Conservation (phyloP, 2,888 invertebrate genomes). For the Ophioninae sp. region DNA sequence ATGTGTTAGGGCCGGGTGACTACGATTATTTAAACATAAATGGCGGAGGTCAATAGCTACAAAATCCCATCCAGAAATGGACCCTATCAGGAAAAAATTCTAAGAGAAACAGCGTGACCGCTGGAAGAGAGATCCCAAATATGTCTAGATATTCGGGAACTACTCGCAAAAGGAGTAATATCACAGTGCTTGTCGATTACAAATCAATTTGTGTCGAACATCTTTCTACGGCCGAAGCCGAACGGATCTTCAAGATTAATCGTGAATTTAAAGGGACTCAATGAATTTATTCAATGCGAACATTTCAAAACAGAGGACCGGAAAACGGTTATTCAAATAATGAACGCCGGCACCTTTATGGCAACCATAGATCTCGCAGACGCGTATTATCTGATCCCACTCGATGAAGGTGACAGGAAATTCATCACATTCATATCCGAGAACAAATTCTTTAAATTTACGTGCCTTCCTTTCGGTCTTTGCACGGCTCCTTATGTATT, state of each 20-base stretch:
- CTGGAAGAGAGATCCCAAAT: constrained; percentile 35
- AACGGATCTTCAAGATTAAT: too few relatives aligned
- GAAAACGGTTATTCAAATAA: constrained; percentile 41
- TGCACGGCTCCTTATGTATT: constrained; percentile 68
- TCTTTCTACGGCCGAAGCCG: constrained; percentile 61
- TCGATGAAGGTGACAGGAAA: constrained; percentile 63
- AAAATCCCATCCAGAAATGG: constrained; percentile 38
- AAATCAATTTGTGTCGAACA: constrained; percentile 59
- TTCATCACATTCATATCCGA: constrained; percentile 64
- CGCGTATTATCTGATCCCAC: constrained; percentile 59
- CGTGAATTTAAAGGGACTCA: too few relatives aligned
- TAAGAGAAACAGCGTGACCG: constrained; percentile 37
- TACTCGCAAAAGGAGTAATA: constrained; percentile 57
- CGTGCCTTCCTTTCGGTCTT: constrained; percentile 67
- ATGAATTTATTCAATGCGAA: constrained; percentile 45
- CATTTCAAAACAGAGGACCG: constrained; percentile 55
- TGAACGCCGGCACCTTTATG: constrained; percentile 53
- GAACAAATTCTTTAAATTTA: constrained; percentile 65
- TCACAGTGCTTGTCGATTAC: constrained; percentile 31
- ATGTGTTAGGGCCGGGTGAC: constrained; percentile 21
- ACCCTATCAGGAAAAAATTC: constrained; percentile 26
- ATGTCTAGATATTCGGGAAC: constrained; percentile 37
- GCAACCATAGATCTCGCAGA: constrained; percentile 56
- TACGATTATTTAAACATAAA: constrained; percentile 29
- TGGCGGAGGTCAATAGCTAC: constrained; percentile 29